Base-by-base conservation (phyloP, 2,113 vertebrate species). In the Scartelaos histophorus region DNA sequence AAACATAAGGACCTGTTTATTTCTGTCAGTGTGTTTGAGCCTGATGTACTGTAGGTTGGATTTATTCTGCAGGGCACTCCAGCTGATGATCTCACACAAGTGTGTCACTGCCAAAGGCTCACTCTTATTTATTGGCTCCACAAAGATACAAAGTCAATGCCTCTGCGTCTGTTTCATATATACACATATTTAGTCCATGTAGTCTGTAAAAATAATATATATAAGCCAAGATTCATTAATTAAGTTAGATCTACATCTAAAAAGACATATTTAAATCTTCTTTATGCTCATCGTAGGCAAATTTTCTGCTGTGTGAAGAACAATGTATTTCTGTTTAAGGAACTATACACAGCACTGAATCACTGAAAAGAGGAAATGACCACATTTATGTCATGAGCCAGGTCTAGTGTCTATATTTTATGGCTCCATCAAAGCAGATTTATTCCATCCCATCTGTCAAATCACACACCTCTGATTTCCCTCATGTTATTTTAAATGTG, bases 401-500 rank as follows among this genome's bases (percentile, higher is more conserved):
- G 12, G 22, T 22, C 57, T 60, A 22, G 21, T 61, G 58, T 61
- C 58, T 25, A 16, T 60, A 29, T 29, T 61, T 61, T 34, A 61
- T 16, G 11, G 13, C 57, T 15, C 25, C 24, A 60, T 29, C 22
- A 24, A 60, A 25, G 25, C 25, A 29, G 58, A 34, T 7, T 66
- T 67, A 80, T 13, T 71, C 66, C 66, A 43, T 43, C 68, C 71
- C 70, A 38, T 69, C 53, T 62, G 67, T 66, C 21, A 45, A n/a
- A 47, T 76, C 72, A 65, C 80, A 75, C 75, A 66, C 73, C 49
- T 69, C 16, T 66, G n/a, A 43, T 70, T 25, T 16, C 3, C 34
- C 68, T 57, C 22, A n/a, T 69, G 69, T 60, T 82, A 88, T 85
- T 82, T 72, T 73, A 60, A 76, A 78, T 66, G 67, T 51, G 60